Conservation (phyloP, 2,113 vertebrate species). For the Sorex fumeus region DNA sequence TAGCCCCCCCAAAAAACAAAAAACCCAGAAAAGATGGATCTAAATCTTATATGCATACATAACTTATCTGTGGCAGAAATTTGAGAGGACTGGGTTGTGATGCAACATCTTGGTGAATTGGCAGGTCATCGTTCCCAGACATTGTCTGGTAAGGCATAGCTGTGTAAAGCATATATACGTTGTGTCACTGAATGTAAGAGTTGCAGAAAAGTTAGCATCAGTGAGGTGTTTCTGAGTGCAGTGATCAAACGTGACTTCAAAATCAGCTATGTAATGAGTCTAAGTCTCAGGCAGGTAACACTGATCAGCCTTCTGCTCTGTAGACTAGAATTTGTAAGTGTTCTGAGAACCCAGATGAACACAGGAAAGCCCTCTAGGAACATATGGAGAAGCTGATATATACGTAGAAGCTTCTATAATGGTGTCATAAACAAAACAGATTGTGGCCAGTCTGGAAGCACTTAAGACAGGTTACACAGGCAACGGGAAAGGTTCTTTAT, state of each 20-base stretch:
- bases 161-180: no score
- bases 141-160: no score
- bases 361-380: neutral
- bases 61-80: neutral
- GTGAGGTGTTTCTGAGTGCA: no score
- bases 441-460: neutral
- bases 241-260: no score
- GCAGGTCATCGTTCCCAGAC: no score
- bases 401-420: neutral
- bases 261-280: no score
- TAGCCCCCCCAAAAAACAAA: no score
- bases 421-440: neutral
- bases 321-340: neutral
- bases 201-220: no score
- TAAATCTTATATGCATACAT: neutral
- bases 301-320: neutral
- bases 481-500: neutral
- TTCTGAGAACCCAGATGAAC: neutral
- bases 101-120: neutral
- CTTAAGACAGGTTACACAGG: neutral
- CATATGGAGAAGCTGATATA: neutral
- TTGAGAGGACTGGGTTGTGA: neutral
- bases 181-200: no score
- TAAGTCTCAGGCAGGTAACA: neutral
- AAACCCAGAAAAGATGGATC: neutral